Base-by-base conservation (phyloP, 2,888 invertebrate species). In the Yponomeuta sedellus region DNA sequence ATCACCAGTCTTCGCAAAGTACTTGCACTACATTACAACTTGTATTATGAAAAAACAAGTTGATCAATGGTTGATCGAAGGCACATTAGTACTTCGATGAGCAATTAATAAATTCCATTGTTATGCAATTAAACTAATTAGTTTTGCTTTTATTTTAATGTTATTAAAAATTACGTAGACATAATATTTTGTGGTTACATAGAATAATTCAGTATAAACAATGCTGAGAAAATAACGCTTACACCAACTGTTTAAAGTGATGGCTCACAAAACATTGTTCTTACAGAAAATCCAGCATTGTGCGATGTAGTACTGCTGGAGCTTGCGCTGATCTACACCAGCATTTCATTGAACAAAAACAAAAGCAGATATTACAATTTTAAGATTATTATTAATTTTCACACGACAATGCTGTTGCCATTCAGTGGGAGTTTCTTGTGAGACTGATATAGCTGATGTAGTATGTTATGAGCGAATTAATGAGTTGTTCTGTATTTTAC, bases 161-260 rank as follows among this genome's bases (percentile, higher is more conserved):
- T 64, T 64, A 3, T 65, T 65, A 86, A 88, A 88, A 88, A 88
- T 89, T 89, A 89, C 85, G 84, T 88, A 87, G 87, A 88, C 89
- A 88, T 86, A 86, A 85, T 88, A 88, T 88, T 86, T 88, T 85
- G 79, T 84, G 89, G 90, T 89, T 90, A 90, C 87, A 91, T 88
- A 87, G 80, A 84, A 85, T 87, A 83, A 83, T 85, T 85, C 85
- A 85, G 83, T 89, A 88, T 88, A 89, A 88, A 89, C 87, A 89
- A 84, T 81, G 82, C 82, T 82, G 78, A 79, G 79, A 84, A 79
- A 78, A 77, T 12, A 82, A 83, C 83, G 82, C 80, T 84, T 80
- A 81, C 80, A 82, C 79, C 86, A 85, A 84, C 82, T 73, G 71
- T 80, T 81, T 75, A 77, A 75, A 56, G 16, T 28, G n/a, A 75